Base-by-base conservation (phyloP, 2,888 invertebrate species). In the Stenolophus ochropezus region DNA sequence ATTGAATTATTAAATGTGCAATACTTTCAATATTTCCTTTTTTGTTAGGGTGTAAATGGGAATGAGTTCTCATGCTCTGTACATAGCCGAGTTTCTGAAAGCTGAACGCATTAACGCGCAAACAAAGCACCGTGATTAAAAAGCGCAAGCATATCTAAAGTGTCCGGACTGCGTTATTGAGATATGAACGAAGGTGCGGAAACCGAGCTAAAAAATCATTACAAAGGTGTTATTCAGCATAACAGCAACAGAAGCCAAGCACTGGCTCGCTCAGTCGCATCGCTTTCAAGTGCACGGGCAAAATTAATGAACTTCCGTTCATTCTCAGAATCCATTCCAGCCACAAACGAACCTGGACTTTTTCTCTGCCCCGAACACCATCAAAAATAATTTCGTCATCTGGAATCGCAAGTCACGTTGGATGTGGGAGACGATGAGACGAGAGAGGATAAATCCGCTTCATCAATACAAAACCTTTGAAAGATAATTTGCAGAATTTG, bases 381-480 rank as follows among this genome's bases (percentile, higher is more conserved):
- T 78, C 78, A 78, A 78, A 78, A 78, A 78, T 78, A 78, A 78
- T 78, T 78, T 58, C 78, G 78, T 78, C 65, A 65, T 78, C 78
- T 78, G 58, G 49, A 77, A 58, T 49, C 61, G 78, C 78, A 78
- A 78, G 78, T 78, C 78, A 78, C 65, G 65, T 27, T 27, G 27
- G 56, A 53, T 53, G 49, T 53, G 74, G 25, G 49, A 75, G 58
- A 49, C 33, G 18, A 27, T 20, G 42, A 53, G 25, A 56, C 18
- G 53, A 53, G 27, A 61, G 20, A 76, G 49, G 20, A 56, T 42
- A 79, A 81, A 81, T 53, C 56, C 73, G 65, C 56, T 73, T 81
- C 80, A 81, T 81, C 80, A 81, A 65, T 73, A 81, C 80, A 81
- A 74, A 79, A 81, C 80, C 80, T 81, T 81, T 81, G 56, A 81